Evolutionary conservation across 2,888 invertebrate genomes (phyloP), one percentile per base, ranked within the genome.

Genomic region (Heliconius cydno): DNA sequence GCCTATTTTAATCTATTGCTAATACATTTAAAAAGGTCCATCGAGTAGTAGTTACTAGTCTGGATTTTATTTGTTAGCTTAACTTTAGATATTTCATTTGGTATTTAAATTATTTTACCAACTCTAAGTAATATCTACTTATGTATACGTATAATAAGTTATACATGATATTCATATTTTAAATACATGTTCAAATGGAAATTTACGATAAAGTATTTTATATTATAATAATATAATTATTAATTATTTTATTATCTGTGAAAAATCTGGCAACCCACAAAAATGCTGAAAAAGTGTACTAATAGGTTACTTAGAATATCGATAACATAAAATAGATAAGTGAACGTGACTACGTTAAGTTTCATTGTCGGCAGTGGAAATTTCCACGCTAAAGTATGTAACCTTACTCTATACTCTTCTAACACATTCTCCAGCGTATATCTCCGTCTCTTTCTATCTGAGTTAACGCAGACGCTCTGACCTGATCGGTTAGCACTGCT

Each of bases 341-440:
- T 80, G 82, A 82, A 83, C 86, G 80, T 88, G 89, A 88, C 88
- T 89, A 88, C 89, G 92, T 93, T 91, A 93, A 91, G 92, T 94
- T 94, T 93, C 94, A 94, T 94, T 94, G 95, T 94, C 91, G 92
- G 90, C 93, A 92, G 92, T 94, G 95, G 95, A 95, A 95, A 94
- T 92, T 95, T 95, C 95, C 95, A 94, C 92, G 88, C 86, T 91
- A 89, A 92, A 93, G 92, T 93, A 94, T 93, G 94, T 93, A 94
- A 94, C 91, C 91, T 90, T 94, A 89, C 86, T 86, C 87, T 82
- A 84, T 82, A 85, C 92, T 88, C 83, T 86, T 94, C 92, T 86
- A 84, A 86, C 94, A 81, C 81, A 77, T 30, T 38, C 73, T 79
- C 84, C 84, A 86, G 84, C 80, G 68, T 83, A 86, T 94, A 91